Evolutionary conservation across 2,113 vertebrate species (phyloP).

Genomic region (Amazona vittata): DNA sequence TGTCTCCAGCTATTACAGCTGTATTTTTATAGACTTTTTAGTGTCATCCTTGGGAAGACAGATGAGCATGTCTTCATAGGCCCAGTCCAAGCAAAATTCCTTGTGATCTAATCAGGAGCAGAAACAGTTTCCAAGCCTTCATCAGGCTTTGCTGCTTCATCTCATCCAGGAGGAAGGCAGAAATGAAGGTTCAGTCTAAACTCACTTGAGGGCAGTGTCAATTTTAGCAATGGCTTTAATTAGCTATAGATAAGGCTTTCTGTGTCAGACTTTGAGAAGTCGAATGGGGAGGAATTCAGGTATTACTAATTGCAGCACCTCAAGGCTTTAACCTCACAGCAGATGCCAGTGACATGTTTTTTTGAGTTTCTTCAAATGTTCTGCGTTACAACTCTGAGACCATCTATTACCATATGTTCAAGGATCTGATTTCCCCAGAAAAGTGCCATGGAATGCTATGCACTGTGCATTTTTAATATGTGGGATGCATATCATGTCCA

Average conservation of each 20-base stretch:
- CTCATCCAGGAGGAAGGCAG: not conserved
- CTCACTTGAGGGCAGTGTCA: not conserved
- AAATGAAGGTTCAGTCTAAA: not conserved
- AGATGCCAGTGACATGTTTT: not conserved
- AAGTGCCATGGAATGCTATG: not conserved
- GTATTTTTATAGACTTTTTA: not conserved
- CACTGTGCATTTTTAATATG: not conserved
- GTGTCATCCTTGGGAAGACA: conserved; percentile 2
- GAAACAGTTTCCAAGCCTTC: not conserved
- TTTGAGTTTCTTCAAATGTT: not conserved
- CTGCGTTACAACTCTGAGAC: not conserved
- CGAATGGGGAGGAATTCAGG: not conserved
- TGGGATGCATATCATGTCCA: not conserved
- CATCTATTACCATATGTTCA: not conserved
- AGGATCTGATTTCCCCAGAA: not conserved
- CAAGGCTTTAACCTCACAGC: not conserved
- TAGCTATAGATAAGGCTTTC: not conserved
- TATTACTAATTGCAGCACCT: not conserved
- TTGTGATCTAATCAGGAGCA: not conserved
- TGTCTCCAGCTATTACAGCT: not conserved
- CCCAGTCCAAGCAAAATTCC: not conserved
- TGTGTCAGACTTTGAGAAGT: not conserved
- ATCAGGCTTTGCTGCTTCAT: not conserved
- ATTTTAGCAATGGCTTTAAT: not conserved
- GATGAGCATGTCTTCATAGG: not conserved